Evolutionary conservation across 2,797 vertebrate genomes (phyloP).

Genomic region (Catostomus latipinnis): DNA sequence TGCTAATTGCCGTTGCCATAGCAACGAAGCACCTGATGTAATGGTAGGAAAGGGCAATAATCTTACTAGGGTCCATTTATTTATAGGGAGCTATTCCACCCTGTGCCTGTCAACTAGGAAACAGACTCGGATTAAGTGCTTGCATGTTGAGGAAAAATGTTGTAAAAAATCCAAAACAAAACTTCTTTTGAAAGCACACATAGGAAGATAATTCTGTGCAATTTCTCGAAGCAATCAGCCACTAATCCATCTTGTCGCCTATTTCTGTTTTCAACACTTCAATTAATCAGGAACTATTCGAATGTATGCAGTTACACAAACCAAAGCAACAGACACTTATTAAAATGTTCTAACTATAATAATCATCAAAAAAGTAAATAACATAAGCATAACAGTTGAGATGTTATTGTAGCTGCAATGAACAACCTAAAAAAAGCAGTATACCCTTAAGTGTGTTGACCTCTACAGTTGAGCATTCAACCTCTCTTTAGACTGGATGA

Average conservation of each 20-base stretch:
- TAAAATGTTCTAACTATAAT: conserved; percentile 6
- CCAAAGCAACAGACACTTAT: background rate
- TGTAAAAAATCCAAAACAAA: conserved; percentile 17
- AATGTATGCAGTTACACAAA: background rate
- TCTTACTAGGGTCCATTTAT: conserved; percentile 70
- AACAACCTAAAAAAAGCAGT: background rate
- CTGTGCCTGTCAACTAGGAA: conserved; percentile 52
- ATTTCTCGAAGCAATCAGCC: conserved; percentile 13
- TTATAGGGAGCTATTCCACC: conserved; percentile 62
- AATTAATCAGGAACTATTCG: conserved; percentile 29
- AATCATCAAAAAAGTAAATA: conserved; percentile 27
- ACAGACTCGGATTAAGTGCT: conserved; percentile 43
- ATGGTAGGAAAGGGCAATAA: conserved; percentile 70
- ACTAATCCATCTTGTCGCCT: background rate
- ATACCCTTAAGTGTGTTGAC: conserved; percentile 5
- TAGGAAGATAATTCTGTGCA: conserved; percentile 23
- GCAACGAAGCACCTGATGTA: conserved; percentile 74
- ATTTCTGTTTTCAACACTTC: conserved; percentile 10
- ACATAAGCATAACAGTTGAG: conserved; percentile 25
- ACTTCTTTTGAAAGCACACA: conserved; percentile 31
- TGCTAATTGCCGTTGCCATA: conserved; percentile 74
- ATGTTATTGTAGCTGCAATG: conserved; percentile 4
- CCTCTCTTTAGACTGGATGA: conserved; percentile 8
- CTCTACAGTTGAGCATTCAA: background rate
- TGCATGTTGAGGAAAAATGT: conserved; percentile 45